Percentiles rank a stretch among this genome's conserved stretches.
Evolutionary conservation across 2,888 invertebrate genomes (phyloP).

Genomic region (Cheilosia grossa): DNA sequence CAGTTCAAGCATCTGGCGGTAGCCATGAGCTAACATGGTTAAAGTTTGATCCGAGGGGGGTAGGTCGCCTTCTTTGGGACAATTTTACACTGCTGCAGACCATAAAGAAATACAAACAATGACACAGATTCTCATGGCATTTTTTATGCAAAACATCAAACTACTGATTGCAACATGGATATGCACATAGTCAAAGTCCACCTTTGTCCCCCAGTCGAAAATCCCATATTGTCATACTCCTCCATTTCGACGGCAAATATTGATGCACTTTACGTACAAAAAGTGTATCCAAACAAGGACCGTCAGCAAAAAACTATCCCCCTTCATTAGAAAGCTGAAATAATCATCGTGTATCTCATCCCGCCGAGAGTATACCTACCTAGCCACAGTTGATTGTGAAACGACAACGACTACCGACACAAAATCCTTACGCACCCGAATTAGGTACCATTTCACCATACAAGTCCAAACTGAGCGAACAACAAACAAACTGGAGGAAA

Average conservation of each 20-base stretch:
- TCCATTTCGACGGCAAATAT: not conserved
- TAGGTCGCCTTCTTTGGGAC: too few species aligned
- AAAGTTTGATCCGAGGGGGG: too few species aligned
- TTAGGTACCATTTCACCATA: slow-evolving; percentile 7
- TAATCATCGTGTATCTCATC: not conserved
- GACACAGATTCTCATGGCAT: too few species aligned
- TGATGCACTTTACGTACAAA: not conserved
- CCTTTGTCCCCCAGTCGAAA: not conserved
- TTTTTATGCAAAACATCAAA: too few species aligned
- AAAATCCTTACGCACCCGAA: slow-evolving; percentile 16
- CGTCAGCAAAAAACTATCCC: slow-evolving; percentile 18
- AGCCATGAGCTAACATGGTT: too few species aligned
- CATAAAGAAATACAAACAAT: too few species aligned
- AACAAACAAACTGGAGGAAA: slow-evolving; percentile 32
- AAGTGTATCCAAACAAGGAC: not conserved
- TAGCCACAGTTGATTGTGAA: slow-evolving; percentile 13
- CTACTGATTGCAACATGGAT: too few species aligned
- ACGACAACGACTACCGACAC: not conserved
- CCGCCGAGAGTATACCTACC: too few species aligned
- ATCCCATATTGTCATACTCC: not conserved
- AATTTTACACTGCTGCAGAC: too few species aligned
- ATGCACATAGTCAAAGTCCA: too few species aligned
- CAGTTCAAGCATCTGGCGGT: too few species aligned
- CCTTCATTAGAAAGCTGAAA: slow-evolving; percentile 30
- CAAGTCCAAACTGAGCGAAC: slow-evolving; percentile 27